These are phyloP conservation scores for Neomonachus schauinslandi DNA, from an alignment of 2,113 vertebrate genomes.

Conservation along the genomic window DNA sequence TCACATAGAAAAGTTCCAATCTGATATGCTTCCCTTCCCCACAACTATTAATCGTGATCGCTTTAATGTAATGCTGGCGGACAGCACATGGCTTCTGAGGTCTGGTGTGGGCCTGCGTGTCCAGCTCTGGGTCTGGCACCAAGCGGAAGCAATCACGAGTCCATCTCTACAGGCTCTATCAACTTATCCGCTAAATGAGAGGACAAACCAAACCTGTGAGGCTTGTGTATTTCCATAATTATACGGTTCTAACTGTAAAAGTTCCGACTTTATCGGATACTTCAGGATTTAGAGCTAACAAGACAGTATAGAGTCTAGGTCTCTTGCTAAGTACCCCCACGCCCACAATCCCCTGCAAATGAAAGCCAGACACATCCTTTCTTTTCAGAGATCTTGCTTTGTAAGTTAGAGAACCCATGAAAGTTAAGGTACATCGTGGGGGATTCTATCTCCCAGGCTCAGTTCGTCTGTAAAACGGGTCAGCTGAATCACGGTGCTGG, in stretches of 20 bases:
- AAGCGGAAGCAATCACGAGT: background rate
- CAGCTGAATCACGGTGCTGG: background rate
- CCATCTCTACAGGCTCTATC: rapidly evolving
- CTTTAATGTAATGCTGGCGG: background rate
- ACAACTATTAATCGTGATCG: background rate
- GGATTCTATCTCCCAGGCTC: background rate
- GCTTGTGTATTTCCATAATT: rapidly evolving
- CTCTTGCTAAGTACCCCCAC: background rate
- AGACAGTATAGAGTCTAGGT: background rate
- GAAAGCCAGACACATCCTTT: background rate
- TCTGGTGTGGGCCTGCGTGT: rapidly evolving
- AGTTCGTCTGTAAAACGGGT: background rate
- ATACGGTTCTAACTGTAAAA: background rate
- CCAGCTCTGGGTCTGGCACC: background rate
- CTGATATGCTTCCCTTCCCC: background rate
- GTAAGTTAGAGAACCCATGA: background rate
- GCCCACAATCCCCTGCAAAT: background rate
- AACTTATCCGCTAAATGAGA: background rate
- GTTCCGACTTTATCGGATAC: background rate
- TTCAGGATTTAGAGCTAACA: background rate
- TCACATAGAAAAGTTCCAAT: background rate
- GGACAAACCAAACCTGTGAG: background rate
- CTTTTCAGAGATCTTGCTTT: background rate
- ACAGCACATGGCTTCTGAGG: background rate
- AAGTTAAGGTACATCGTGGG: background rate